Conservation (phyloP, 2,113 vertebrate species). For the Martes martes region DNA sequence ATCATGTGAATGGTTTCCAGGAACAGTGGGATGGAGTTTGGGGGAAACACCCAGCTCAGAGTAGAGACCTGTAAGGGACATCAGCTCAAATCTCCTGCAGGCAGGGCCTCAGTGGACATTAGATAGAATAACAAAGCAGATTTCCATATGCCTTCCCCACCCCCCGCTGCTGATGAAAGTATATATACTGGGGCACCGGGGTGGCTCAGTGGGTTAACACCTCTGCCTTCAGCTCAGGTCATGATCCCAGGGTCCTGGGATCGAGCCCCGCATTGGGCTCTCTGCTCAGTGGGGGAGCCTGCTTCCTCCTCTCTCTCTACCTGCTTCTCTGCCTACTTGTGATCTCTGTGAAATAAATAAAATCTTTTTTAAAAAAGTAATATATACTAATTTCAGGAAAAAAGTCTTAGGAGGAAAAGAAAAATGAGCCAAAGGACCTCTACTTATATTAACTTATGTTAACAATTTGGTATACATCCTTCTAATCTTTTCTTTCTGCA, state of each 20-base stretch:
- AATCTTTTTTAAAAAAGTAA: no score
- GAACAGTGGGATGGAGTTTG: not conserved
- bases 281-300: no score
- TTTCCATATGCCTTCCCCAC: not conserved
- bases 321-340: no score
- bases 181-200: no score
- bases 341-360: no score
- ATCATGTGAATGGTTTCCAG: not conserved
- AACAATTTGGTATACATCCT: no score
- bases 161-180: not conserved
- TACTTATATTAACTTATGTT: not conserved
- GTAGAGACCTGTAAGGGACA: not conserved
- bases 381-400: not conserved
- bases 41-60: not conserved
- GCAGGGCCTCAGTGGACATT: not conserved
- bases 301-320: no score
- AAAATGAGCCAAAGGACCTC: not conserved
- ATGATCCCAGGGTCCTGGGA: no score
- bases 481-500: not conserved
- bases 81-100: fast-evolving
- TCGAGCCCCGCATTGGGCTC: no score
- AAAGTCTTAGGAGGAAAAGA: not conserved
- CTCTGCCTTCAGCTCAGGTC: no score
- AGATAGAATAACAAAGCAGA: not conserved
- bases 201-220: no score